Conservation (phyloP, 2,113 vertebrate species). For the Ascaphus truei region DNA sequence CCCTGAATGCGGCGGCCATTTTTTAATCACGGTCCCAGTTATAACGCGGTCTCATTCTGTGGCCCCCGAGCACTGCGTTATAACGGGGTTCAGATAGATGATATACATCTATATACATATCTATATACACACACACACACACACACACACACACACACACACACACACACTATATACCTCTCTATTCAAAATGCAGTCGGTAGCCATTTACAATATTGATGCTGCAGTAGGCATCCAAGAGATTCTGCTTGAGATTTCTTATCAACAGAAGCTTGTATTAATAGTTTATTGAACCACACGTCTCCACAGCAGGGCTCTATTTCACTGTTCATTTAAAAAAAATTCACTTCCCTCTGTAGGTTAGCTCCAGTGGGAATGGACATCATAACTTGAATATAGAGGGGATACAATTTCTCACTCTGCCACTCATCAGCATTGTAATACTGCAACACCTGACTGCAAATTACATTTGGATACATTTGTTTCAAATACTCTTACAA, state of each 20-base stretch:
- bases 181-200: too few relatives aligned
- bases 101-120: too few relatives aligned
- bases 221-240: neutral
- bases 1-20: too few relatives aligned
- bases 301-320: neutral
- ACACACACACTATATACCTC: too few relatives aligned
- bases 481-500: neutral
- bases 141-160: too few relatives aligned
- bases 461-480: neutral
- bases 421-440: neutral
- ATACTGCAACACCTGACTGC: neutral
- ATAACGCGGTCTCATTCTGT: too few relatives aligned
- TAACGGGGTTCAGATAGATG: too few relatives aligned
- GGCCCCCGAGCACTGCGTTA: too few relatives aligned
- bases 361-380: neutral
- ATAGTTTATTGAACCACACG: slow-evolving; percentile 29
- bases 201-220: too few relatives aligned
- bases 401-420: neutral
- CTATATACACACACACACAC: too few relatives aligned
- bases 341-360: neutral
- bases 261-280: slow-evolving; percentile 22
- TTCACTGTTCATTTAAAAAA: slow-evolving; percentile 19
- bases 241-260: slow-evolving; percentile 6
- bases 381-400: neutral
- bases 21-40: too few relatives aligned